These are phyloP conservation scores for Centruroides vittatus DNA, from an alignment of 1,140 invertebrate species.

Conservation along the genomic window DNA sequence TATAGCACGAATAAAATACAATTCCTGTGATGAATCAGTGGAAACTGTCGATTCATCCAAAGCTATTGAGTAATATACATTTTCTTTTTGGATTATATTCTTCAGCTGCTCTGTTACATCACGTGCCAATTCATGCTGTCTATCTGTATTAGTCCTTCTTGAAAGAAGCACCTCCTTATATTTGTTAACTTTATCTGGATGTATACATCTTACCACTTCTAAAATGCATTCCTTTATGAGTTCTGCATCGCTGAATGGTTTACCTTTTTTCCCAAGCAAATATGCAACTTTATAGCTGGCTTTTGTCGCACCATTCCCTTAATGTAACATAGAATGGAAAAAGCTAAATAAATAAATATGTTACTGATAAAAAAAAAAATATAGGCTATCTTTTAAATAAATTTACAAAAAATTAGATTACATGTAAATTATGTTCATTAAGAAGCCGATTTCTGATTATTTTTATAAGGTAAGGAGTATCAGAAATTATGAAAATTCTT, in stretches of 20 bases:
- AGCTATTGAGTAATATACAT: neutral
- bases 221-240: neutral
- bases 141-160: neutral
- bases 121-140: neutral
- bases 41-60: neutral
- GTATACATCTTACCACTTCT: neutral
- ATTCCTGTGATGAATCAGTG: neutral
- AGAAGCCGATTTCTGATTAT: no score
- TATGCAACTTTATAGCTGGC: slow-evolving; percentile 10
- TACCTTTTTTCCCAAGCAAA: neutral
- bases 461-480: no score
- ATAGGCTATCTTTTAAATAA: no score
- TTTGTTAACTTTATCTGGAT: neutral
- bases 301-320: neutral
- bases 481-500: no score
- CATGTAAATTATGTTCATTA: no score
- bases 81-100: no score
- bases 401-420: no score
- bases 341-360: no score
- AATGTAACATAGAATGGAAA: no score
- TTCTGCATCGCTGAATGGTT: neutral
- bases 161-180: neutral
- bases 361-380: no score
- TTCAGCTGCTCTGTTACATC: no score
- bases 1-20: neutral